Conservation (phyloP, 2,113 vertebrate species). For the Gulo gulo region DNA sequence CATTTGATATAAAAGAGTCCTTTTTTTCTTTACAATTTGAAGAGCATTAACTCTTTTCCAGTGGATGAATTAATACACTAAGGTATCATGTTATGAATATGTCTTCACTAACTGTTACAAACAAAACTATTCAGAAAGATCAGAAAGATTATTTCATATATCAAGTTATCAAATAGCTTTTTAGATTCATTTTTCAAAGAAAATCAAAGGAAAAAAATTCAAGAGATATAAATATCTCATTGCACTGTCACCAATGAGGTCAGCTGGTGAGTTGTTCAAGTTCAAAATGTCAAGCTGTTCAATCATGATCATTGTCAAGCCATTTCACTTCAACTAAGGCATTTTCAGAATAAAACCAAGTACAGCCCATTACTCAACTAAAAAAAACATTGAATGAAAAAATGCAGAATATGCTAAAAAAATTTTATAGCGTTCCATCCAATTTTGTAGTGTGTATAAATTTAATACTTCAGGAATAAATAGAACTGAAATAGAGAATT, state of each 20-base stretch:
- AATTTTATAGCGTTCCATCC: neutral
- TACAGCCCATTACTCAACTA: neutral
- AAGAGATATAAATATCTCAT: neutral
- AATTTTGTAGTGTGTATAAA: neutral
- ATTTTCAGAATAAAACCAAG: neutral
- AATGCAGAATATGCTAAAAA: neutral
- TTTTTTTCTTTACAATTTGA: neutral
- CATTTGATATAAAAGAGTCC: neutral
- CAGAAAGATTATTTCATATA: neutral
- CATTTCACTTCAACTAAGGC: neutral
- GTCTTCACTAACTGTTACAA: neutral
- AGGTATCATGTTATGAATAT: neutral
- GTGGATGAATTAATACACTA: neutral
- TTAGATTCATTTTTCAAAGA: slow-evolving; percentile 1
- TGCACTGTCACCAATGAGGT: neutral
- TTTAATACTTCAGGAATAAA: neutral
- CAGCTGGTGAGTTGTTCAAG: neutral
- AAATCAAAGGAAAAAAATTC: neutral
- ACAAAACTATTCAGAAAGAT: neutral
- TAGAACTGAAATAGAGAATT: neutral
- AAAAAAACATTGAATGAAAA: neutral
- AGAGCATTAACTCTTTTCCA: neutral
- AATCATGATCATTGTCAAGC: neutral
- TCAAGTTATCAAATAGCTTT: slow-evolving; percentile 15
- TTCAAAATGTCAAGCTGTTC: neutral